Percentiles rank a stretch among this genome's conserved stretches.
These are phyloP conservation scores for Gephyroberyx darwinii DNA, from an alignment of 2,797 vertebrate genomes.

Conservation along the genomic window DNA sequence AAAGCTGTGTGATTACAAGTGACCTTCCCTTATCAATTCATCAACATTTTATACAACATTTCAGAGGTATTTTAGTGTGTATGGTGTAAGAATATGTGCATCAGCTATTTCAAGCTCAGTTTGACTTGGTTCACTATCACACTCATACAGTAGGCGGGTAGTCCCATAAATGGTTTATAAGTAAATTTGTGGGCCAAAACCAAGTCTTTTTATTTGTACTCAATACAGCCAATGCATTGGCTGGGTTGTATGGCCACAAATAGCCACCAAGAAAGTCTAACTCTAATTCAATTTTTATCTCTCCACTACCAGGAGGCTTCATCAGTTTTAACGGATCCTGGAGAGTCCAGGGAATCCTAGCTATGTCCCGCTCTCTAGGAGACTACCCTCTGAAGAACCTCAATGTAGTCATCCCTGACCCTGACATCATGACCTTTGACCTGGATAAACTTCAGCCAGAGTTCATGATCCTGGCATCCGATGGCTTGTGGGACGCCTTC, in stretches of 20 bases:
- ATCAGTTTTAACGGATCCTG: slow-evolving; percentile 99
- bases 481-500: slow-evolving; percentile 98
- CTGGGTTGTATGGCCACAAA: neutral
- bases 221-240: neutral
- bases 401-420: slow-evolving; percentile 96
- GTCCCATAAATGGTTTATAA: no score
- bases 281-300: neutral
- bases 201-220: neutral
- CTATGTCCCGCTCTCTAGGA: slow-evolving; percentile 97
- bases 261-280: neutral
- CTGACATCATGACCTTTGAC: slow-evolving; percentile 96
- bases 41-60: no score
- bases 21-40: no score
- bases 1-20: slow-evolving; percentile 17
- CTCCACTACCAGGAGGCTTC: slow-evolving; percentile 87
- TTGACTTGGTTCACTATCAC: no score
- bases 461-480: slow-evolving; percentile 98
- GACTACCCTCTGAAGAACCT: slow-evolving; percentile 98
- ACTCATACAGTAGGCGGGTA: no score
- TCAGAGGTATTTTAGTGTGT: no score
- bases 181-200: neutral
- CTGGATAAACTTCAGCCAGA: slow-evolving; percentile 98
- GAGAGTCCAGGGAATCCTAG: slow-evolving; percentile 98
- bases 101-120: no score
- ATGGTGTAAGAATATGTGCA: no score